Conservation (phyloP, 2,113 vertebrate species). For the Cinclus cinclus region DNA sequence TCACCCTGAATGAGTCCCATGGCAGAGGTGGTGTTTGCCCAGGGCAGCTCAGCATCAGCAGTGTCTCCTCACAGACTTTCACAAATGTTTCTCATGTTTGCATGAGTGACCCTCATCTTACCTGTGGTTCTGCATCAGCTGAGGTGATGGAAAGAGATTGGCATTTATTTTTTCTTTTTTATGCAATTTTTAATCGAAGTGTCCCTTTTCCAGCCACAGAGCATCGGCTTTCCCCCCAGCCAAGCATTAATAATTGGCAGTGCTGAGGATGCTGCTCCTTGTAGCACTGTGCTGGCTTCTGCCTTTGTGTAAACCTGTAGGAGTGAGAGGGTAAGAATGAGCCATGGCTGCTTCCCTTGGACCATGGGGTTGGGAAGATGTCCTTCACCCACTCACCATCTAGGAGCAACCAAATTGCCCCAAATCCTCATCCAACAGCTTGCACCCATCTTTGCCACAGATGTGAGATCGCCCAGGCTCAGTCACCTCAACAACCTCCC, state of each 20-base stretch:
- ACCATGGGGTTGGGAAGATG: neutral
- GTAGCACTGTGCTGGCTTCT: neutral
- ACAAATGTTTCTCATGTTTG: neutral
- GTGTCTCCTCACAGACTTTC: neutral
- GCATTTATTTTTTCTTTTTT: neutral
- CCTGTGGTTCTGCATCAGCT: neutral
- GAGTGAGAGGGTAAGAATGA: neutral
- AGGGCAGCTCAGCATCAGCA: neutral
- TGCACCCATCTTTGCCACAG: neutral
- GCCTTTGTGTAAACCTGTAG: neutral
- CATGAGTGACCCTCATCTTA: neutral
- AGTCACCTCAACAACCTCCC: neutral
- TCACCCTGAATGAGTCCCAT: accelerated
- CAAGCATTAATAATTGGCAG: accelerated
- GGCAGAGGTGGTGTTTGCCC: accelerated
- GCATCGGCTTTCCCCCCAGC: accelerated
- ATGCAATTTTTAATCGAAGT: neutral
- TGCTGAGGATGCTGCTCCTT: neutral
- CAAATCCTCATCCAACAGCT: neutral
- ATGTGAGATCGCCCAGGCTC: neutral
- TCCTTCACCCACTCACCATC: neutral
- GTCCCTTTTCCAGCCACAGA: neutral
- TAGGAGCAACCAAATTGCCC: neutral
- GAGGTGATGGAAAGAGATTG: neutral
- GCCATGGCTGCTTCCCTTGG: neutral